These are phyloP conservation scores for Hippolais icterina DNA, from an alignment of 2,113 vertebrate species.

Conservation along the genomic window DNA sequence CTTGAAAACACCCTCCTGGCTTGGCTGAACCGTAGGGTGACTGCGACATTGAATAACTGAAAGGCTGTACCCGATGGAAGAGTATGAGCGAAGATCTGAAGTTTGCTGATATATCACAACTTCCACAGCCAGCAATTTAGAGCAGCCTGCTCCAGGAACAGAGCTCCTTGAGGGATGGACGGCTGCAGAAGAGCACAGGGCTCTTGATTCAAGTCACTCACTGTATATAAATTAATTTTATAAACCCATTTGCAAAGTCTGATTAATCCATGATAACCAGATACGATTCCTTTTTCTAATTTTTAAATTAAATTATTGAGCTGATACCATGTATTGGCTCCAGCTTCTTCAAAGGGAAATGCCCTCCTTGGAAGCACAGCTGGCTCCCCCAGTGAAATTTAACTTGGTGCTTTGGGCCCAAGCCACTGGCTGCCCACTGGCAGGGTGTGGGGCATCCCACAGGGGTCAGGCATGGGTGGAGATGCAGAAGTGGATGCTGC, in stretches of 20 bases:
- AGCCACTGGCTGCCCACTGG: fast-evolving
- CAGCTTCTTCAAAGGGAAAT: neutral
- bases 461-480: neutral
- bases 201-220: constrained; percentile 44
- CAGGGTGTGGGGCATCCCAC: neutral
- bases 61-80: neutral
- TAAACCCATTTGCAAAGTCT: neutral
- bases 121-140: neutral
- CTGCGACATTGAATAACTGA: neutral
- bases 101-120: constrained; percentile 9
- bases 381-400: neutral
- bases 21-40: neutral
- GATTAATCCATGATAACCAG: constrained; percentile 37
- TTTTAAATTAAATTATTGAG: constrained; percentile 41
- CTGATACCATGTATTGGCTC: neutral
- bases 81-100: neutral
- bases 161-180: neutral
- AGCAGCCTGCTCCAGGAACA: neutral
- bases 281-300: neutral
- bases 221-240: constrained; percentile 61
- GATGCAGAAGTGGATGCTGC: neutral
- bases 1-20: neutral
- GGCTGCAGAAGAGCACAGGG: constrained; percentile 28
- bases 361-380: neutral
- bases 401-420: neutral